Percentiles rank a stretch among this genome's conserved stretches.
phyloP scores from a whole-genome alignment of 2,888 invertebrate species.

The Drepanosiphum platanoidis region DNA sequence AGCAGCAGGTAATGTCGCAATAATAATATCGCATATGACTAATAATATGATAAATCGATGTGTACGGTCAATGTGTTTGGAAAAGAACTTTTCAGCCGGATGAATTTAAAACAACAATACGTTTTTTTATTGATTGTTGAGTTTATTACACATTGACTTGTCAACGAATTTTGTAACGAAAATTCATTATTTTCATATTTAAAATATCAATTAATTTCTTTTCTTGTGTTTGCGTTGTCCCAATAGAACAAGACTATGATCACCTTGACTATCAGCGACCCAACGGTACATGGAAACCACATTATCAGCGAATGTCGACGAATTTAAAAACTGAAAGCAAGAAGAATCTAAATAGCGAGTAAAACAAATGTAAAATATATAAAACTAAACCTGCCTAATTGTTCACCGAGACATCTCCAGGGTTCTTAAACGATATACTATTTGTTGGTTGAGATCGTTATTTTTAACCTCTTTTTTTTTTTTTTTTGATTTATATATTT shows the following conservation, averaged over 20 bases:
- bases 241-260: slow-evolving; percentile 80
- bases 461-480: slow-evolving; percentile 10
- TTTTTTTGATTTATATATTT: slow-evolving; percentile 21
- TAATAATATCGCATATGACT: no score
- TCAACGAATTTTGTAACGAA: not conserved
- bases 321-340: slow-evolving; percentile 62
- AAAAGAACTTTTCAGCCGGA: no score
- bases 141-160: not conserved
- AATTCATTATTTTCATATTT: no score
- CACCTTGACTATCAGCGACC: slow-evolving; percentile 88
- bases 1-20: slow-evolving; percentile 69
- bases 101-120: not conserved
- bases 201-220: not conserved
- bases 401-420: not conserved
- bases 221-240: no score
- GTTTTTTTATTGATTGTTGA: not conserved
- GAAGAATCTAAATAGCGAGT: slow-evolving; percentile 43
- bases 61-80: no score
- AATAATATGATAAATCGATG: no score
- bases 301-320: slow-evolving; percentile 84
- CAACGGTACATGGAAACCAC: slow-evolving; percentile 82
- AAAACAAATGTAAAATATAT: not conserved
- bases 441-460: not conserved
- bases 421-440: slow-evolving; percentile 28
- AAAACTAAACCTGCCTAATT: slow-evolving; percentile 15